Evolutionary conservation across 2,797 vertebrate genomes (phyloP).

Genomic region (Chelon auratus): DNA sequence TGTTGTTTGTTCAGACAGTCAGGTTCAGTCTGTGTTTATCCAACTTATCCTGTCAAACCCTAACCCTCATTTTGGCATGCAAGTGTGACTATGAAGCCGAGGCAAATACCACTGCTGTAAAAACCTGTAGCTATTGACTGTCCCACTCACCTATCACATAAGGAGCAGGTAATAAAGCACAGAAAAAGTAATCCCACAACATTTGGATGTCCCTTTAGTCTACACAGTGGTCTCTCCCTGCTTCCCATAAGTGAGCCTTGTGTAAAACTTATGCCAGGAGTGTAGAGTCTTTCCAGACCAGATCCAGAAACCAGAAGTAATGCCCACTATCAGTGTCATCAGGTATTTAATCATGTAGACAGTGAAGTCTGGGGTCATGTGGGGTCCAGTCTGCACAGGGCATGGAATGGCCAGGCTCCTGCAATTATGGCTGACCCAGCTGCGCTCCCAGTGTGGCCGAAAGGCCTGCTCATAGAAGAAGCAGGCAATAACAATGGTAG

Average conservation of each 20-base stretch:
- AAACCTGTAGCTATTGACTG: conserved; percentile 32
- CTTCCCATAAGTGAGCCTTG: conserved; percentile 91
- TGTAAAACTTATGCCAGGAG: conserved; percentile 97
- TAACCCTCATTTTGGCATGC: conserved; percentile 57
- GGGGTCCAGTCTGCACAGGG: conserved; percentile 88
- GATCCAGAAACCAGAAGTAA: conserved; percentile 99
- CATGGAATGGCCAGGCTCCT: conserved; percentile 95
- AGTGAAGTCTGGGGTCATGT: conserved; percentile 96
- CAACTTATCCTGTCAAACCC: conserved; percentile 60
- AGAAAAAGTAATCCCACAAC: conserved; percentile 26
- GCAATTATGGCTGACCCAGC: conserved; percentile 95
- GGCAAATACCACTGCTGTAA: conserved; percentile 40
- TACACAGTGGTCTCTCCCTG: conserved; percentile 96
- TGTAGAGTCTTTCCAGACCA: conserved; percentile 99
- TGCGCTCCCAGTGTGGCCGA: conserved; percentile 94
- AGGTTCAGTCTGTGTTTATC: conserved; percentile 65
- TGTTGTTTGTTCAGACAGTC: conserved; percentile 73
- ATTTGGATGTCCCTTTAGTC: conserved; percentile 13
- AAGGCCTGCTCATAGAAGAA: conserved; percentile 99
- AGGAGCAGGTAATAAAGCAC: conserved; percentile 47
- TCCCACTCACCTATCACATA: conserved; percentile 48
- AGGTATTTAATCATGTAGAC: conserved; percentile 99
- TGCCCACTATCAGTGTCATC: conserved; percentile 98
- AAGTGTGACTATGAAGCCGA: conserved; percentile 52
- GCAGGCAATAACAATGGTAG: conserved; percentile 97